A percentile compares a stretch with the other conserved stretches of the same genome.
These are phyloP conservation scores for Alligator sinensis DNA, from an alignment of 2,113 vertebrate genomes.

Conservation along the genomic window DNA sequence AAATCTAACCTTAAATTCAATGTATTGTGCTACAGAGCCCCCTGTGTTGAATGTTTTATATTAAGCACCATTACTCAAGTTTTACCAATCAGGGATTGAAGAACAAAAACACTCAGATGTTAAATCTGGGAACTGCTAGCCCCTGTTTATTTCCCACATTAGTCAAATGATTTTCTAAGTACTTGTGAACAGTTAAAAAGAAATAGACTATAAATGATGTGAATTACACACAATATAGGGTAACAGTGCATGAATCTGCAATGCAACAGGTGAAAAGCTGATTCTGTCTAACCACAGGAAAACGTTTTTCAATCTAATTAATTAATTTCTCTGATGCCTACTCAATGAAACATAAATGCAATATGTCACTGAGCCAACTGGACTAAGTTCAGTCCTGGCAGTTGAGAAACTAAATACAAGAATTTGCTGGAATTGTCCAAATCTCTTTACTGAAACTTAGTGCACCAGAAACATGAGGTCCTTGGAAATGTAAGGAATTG, in stretches of 20 bases:
- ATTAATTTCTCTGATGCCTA: background rate
- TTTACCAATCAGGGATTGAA: background rate
- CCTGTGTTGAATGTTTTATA: constrained; percentile 51
- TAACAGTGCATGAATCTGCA: background rate
- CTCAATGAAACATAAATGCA: background rate
- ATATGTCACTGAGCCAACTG: background rate
- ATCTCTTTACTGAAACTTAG: background rate
- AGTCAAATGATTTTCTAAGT: constrained; percentile 22
- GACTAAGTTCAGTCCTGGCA: background rate
- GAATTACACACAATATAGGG: background rate
- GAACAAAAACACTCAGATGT: background rate
- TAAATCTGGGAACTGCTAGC: constrained; percentile 1
- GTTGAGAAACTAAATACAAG: background rate
- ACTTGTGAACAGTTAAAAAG: constrained; percentile 16
- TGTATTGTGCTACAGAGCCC: constrained; percentile 61
- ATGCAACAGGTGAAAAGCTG: constrained; percentile 2
- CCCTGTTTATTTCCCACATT: constrained; percentile 11
- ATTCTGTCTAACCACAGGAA: background rate
- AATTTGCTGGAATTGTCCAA: background rate
- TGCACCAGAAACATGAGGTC: background rate
- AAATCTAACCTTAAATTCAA: constrained; percentile 25
- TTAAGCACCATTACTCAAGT: constrained; percentile 12
- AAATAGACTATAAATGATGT: background rate
- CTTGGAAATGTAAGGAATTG: background rate
- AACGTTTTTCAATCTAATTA: background rate